Evolutionary conservation across 2,797 vertebrate genomes (phyloP).

Genomic region (Xenopus petersii): DNA sequence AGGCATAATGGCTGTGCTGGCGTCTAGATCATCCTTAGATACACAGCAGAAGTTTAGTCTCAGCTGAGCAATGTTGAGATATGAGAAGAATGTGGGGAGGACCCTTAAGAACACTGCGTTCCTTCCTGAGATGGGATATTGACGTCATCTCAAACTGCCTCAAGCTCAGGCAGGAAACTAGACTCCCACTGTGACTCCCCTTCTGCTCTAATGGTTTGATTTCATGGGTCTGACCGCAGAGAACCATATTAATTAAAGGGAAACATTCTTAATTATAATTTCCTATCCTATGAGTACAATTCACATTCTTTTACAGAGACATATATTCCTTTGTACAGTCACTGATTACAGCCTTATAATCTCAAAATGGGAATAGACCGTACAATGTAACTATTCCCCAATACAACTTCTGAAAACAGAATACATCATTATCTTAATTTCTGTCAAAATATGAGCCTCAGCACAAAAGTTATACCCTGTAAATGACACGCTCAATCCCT

Average conservation of each 20-base stretch:
- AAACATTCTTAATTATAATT: too few relatives aligned
- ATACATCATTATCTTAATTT: too few relatives aligned
- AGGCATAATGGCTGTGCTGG: slow-evolving; percentile 6
- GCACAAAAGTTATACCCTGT: too few relatives aligned
- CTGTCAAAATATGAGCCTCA: too few relatives aligned
- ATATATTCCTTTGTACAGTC: too few relatives aligned
- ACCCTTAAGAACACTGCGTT: slow-evolving; percentile 63
- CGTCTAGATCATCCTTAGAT: slow-evolving; percentile 16
- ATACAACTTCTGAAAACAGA: too few relatives aligned
- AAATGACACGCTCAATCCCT: too few relatives aligned
- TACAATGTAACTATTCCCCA: too few relatives aligned
- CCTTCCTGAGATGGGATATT: slow-evolving; percentile 57
- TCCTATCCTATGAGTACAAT: too few relatives aligned
- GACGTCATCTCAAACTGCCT: slow-evolving; percentile 51
- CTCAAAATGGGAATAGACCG: too few relatives aligned
- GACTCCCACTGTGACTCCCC: slow-evolving; percentile 5
- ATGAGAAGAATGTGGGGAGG: slow-evolving; percentile 63
- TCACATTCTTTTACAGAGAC: too few relatives aligned
- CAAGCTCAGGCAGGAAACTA: slow-evolving; percentile 51
- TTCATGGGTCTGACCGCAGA: slow-evolving; percentile 9
- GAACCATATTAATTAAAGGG: neutral
- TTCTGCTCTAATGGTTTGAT: slow-evolving; percentile 10
- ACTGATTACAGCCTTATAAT: too few relatives aligned
- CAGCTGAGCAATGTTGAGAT: slow-evolving; percentile 39
- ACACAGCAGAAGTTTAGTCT: slow-evolving; percentile 18